A percentile compares a stretch with the other conserved stretches of the same genome.
Conservation (phyloP, 2,113 vertebrate species). For the Trichomycterus rosablanca region DNA sequence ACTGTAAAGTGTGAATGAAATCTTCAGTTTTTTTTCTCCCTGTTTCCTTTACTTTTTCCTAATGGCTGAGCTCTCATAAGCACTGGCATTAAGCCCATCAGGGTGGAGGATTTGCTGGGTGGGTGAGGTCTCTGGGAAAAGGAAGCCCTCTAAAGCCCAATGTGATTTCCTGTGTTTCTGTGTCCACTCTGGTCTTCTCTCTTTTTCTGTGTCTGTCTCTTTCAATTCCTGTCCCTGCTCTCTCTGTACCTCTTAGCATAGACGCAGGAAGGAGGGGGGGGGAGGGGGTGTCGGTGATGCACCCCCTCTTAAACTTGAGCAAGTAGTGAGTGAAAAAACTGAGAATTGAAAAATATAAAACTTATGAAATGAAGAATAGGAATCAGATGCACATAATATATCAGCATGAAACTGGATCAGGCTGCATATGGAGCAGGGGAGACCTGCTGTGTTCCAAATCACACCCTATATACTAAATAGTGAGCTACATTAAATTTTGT, state of each 20-base stretch:
- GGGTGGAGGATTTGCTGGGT: constrained; percentile 54
- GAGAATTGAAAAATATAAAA: no score
- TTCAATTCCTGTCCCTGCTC: constrained; percentile 6
- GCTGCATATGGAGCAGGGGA: no score
- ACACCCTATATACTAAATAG: no score
- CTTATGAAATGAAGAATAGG: no score
- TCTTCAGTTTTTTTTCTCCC: constrained; percentile 13
- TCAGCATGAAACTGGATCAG: no score
- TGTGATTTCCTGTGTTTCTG: constrained; percentile 85
- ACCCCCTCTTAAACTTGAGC: no score
- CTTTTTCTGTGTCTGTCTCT: constrained; percentile 17
- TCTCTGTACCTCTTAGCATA: constrained; percentile 9
- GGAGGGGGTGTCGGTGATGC: no score
- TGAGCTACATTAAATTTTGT: no score
- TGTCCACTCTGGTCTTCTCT: constrained; percentile 40
- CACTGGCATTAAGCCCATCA: constrained; percentile 62
- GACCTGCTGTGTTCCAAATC: no score
- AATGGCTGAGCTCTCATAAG: constrained; percentile 60
- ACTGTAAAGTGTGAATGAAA: constrained; percentile 26
- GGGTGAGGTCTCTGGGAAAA: constrained; percentile 73
- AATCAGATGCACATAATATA: no score
- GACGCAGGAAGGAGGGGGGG: no score
- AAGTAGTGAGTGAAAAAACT: no score
- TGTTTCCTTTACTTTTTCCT: constrained; percentile 10
- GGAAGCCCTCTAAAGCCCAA: constrained; percentile 78